These are phyloP conservation scores for Chiridota heheva DNA, from an alignment of 35 echinoderm and acorn worm species.

Conservation along the genomic window DNA sequence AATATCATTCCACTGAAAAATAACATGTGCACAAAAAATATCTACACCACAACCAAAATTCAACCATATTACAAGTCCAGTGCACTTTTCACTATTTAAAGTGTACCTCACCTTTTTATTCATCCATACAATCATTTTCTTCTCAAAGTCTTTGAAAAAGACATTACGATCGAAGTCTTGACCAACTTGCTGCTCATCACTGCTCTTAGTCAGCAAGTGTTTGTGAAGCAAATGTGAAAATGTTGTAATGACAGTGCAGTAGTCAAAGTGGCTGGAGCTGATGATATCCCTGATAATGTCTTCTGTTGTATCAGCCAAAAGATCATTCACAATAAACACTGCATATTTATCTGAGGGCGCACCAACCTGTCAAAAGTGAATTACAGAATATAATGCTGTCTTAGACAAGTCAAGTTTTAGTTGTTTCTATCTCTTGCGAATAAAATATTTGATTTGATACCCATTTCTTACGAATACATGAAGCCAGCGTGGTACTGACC, in stretches of 20 bases:
- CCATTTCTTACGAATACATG: neutral
- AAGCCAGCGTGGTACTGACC: neutral
- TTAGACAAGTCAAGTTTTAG: neutral
- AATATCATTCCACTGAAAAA: too few species aligned
- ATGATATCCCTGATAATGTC: constrained; percentile 83
- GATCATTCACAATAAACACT: constrained; percentile 89
- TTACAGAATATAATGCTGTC: neutral
- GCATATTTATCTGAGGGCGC: constrained; percentile 65
- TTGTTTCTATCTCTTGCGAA: neutral
- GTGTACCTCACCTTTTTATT: constrained; percentile 33
- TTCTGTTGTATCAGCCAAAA: constrained; percentile 56
- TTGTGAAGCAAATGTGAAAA: constrained; percentile 69
- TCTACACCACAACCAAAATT: too few species aligned
- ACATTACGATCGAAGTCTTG: constrained; percentile 14
- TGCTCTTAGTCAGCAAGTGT: constrained; percentile 20
- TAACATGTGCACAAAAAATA: too few species aligned
- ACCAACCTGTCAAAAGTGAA: constrained; percentile 64
- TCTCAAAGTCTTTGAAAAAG: constrained; percentile 67
- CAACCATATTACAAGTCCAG: too few species aligned
- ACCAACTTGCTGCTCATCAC: neutral
- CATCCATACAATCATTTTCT: constrained; percentile 81
- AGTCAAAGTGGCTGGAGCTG: constrained; percentile 73
- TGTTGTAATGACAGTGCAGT: constrained; percentile 79
- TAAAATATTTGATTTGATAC: neutral
- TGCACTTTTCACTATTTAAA: neutral